phyloP scores from a whole-genome alignment of 2,113 vertebrate genomes.

The Anarhynchus alexandrinus region DNA sequence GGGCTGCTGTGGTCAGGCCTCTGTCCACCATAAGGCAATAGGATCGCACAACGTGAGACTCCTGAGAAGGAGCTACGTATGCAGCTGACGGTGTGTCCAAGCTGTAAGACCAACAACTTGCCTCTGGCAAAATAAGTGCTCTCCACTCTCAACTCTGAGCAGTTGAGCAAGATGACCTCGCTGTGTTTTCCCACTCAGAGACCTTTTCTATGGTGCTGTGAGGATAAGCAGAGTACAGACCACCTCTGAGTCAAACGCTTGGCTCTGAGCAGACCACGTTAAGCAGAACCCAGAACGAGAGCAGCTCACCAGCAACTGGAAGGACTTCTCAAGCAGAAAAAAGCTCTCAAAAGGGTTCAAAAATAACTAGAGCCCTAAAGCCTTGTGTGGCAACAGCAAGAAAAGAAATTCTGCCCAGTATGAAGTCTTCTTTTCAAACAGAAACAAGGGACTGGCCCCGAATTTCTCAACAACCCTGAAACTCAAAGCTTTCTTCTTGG shows the following conservation, averaged over 20 bases:
- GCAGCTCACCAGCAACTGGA: not conserved
- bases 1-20: not conserved
- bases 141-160: not conserved
- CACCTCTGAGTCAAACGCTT: not conserved
- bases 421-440: not conserved
- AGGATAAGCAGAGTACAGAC: not conserved
- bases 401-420: not conserved
- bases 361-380: not conserved
- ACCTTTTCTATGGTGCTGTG: not conserved
- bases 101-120: not conserved
- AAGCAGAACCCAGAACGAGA: not conserved
- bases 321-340: not conserved
- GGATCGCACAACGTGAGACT: not conserved
- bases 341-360: not conserved
- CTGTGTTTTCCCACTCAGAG: not conserved
- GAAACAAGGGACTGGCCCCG: not conserved
- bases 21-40: not conserved
- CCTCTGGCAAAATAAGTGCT: not conserved
- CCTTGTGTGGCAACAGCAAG: not conserved
- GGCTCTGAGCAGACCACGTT: not conserved
- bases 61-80: fast-evolving
- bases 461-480: not conserved
- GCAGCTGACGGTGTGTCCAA: not conserved
- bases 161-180: fast-evolving
- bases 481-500: not conserved